These are phyloP conservation scores for Acrocephalus scirpaceus DNA, from an alignment of 2,797 vertebrate genomes.

Conservation along the genomic window DNA sequence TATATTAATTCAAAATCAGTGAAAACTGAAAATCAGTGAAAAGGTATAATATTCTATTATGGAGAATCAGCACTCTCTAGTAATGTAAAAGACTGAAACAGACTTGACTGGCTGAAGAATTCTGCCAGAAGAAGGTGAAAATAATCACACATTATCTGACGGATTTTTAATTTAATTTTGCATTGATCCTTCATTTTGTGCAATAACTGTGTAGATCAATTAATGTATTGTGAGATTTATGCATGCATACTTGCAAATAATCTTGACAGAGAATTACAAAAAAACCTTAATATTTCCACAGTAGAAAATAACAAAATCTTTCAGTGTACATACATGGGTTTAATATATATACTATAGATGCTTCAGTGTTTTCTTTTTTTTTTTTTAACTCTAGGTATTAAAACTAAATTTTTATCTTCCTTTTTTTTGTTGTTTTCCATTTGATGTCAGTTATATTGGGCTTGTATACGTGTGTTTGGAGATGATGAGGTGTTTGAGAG, in stretches of 20 bases:
- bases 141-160: neutral
- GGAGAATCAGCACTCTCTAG: neutral
- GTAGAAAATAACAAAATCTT: neutral
- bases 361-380: neutral
- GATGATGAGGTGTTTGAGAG: neutral
- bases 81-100: neutral
- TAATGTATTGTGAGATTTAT: neutral
- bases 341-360: neutral
- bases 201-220: neutral
- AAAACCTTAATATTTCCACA: neutral
- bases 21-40: neutral
- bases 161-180: neutral
- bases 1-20: neutral
- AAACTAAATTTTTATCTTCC: neutral
- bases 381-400: neutral
- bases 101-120: neutral
- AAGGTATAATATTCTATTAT: neutral
- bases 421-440: neutral
- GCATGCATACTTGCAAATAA: neutral
- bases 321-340: neutral
- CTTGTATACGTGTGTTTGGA: neutral
- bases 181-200: neutral
- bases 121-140: neutral
- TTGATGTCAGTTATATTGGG: neutral
- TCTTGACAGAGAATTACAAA: neutral